Evolutionary conservation across 2,888 invertebrate species (phyloP), one percentile per base, ranked within the genome.

Genomic region (Cyaniris semiargus): DNA sequence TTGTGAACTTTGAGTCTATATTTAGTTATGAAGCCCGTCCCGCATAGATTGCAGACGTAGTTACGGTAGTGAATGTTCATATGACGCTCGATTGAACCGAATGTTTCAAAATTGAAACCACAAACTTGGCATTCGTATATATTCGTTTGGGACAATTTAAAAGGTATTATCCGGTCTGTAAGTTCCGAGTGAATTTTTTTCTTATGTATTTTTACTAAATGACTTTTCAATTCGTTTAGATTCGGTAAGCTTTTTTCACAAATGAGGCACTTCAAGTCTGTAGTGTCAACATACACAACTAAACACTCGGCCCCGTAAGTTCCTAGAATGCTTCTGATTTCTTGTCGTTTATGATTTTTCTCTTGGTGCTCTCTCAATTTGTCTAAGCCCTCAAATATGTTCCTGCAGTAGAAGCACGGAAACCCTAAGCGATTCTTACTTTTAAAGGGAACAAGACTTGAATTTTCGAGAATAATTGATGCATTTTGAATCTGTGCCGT

Each of bases 51-150:
- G 77, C 92, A 93, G 0, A 92, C 88, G 31, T 89, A 91, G 23
- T 92, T 92, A 38, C 91, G 87, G 78, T 86, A 93, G 79, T 93
- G 93, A 0, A 88, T 86, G 6, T 93, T 93, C 93, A 93, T 93
- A 78, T 93, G 93, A 0, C 91, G 77, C 48, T 93, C 93, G 1
- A 92, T 89, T 0, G 93, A 87, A 0, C 92, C 92, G 76, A 92
- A 93, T 0, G 92, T 92, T 78, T 92, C 92, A 58, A 90, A 93
- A 10, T 81, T 86, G 23, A 88, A 89, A 0, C 87, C 89, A 8
- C 93, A 93, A 0, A 90, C 79, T 80, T 90, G 90, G 58, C 93
- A 93, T 10, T 89, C 88, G 8, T 84, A 89, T 0, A 86, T 82
- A 5, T 86, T 86, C 0, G 82, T 82, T 0, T 83, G 80, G 0